Base-by-base conservation (phyloP, 2,113 vertebrate genomes). In the Prinia subflava region DNA sequence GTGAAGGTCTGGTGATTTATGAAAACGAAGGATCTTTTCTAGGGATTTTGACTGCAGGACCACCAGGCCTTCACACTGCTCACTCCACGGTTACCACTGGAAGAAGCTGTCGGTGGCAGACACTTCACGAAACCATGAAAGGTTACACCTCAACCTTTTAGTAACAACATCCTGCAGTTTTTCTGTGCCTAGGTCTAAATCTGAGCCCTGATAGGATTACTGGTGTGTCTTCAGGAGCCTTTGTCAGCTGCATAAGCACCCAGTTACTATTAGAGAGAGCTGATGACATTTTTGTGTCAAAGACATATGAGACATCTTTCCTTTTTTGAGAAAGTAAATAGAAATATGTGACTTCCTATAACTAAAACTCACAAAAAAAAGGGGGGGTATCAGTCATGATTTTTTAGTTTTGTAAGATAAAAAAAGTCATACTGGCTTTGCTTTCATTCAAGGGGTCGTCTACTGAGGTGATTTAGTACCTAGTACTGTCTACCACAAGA, bases 41-140 rank as follows among this genome's bases (percentile, higher is more conserved):
- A 22, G 56, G 10, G 17, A 23, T 69, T 83, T 88, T 68, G 56
- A 6, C 35, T 77, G 1, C 31, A 42, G 63, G 50, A 27, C 13
- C 9, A 7, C n/a, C 37, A 19, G 60, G 53, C 44, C 33, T 84
- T 92, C 52, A 28, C 27, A 4, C 39, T 69, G 27, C 46, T 76
- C 23, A 9, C 11, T 41, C 55, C 37, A 1, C 28, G 49, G 47
- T 46, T 46, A 11, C 0, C 0, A 11, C 31, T 79, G 70, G 57
- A 79, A 50, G 88, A 59, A 79, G 39, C 37, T 5, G 2, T 33
- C 1, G 7, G 27, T 79, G 73, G 7, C 50, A 42, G 71, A 12
- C 25, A 9, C 31, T 42, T 59, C n/a, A 30, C 8, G 24, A 25
- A 49, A 42, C 55, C 31, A 27, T 8, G 24, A 25, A 49, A 42